Evolutionary conservation across 2,888 invertebrate genomes (phyloP).

Genomic region (Cosmia pyralina): DNA sequence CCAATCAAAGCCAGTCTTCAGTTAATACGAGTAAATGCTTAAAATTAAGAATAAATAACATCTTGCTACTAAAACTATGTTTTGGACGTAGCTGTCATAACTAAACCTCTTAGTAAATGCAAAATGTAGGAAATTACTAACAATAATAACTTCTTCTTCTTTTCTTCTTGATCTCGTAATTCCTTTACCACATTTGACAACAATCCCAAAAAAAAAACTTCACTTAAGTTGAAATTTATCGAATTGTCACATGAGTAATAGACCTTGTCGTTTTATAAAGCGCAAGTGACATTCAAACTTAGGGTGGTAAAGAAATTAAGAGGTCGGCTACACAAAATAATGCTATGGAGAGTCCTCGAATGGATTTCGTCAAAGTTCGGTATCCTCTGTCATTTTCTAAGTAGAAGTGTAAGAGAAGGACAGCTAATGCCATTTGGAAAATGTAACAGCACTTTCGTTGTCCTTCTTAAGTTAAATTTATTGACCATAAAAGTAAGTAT

Average conservation of each 20-base stretch:
- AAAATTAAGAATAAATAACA: constrained; percentile 60
- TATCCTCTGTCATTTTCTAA: not conserved
- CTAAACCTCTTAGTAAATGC: constrained; percentile 63
- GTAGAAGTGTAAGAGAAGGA: not conserved
- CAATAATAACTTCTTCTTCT: not conserved
- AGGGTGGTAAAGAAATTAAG: not conserved
- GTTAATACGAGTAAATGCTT: constrained; percentile 32
- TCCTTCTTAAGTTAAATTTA: not conserved
- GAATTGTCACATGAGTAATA: not conserved
- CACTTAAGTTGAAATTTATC: not conserved
- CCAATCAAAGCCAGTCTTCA: constrained; percentile 68
- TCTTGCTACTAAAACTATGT: constrained; percentile 70
- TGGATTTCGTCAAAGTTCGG: not conserved
- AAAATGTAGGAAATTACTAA: constrained; percentile 49
- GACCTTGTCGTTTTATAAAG: not conserved
- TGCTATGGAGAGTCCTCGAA: not conserved
- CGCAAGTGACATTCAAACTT: not conserved
- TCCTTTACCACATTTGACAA: not conserved
- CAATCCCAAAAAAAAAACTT: not conserved
- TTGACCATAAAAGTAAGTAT: not conserved
- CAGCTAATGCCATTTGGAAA: not conserved
- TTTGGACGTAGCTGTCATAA: constrained; percentile 79
- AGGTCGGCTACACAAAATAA: not conserved
- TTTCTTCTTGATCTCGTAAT: too few species aligned
- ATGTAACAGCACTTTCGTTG: not conserved